A percentile compares a stretch with the other conserved stretches of the same genome.
phyloP scores from a whole-genome alignment of 2,113 vertebrate genomes.

The Rutilus rutilus region DNA sequence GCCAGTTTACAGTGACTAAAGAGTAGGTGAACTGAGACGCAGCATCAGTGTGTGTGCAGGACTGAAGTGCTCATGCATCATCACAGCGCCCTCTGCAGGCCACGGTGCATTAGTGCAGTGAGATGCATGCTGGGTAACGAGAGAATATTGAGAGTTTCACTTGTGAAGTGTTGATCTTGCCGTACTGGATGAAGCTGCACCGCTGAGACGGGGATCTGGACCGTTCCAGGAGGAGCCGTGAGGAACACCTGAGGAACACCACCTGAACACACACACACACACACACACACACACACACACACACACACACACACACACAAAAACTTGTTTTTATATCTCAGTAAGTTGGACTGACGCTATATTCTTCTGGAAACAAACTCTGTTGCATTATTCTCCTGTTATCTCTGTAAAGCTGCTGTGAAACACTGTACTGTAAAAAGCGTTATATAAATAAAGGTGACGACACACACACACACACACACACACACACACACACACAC shows the following conservation, averaged over 20 bases:
- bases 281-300: conserved; percentile 38
- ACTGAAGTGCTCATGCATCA: not conserved
- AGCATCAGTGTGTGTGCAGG: not conserved
- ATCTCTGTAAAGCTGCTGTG: too few species aligned
- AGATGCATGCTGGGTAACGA: conserved; percentile 77
- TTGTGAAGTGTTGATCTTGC: conserved; percentile 81
- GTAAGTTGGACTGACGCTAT: too few species aligned
- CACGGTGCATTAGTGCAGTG: conserved; percentile 62
- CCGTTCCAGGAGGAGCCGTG: conserved; percentile 90
- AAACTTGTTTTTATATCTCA: too few species aligned
- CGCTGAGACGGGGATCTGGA: conserved; percentile 96
- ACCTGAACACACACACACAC: conserved; percentile 72
- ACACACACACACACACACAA: too few species aligned
- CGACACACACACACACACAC: too few species aligned
- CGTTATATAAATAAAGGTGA: too few species aligned
- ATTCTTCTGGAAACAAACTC: too few species aligned
- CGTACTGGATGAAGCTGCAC: conserved; percentile 98
- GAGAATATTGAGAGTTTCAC: conserved; percentile 81
- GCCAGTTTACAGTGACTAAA: too few species aligned
- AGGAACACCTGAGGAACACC: conserved; percentile 95
- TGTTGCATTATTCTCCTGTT: too few species aligned
- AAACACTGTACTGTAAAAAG: too few species aligned
- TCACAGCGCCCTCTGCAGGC: not conserved
- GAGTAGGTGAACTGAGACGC: too few species aligned
- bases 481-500: too few species aligned